Percentiles rank a stretch among this genome's conserved stretches.
These are phyloP conservation scores for Chydorus sphaericus DNA, from an alignment of 2,888 invertebrate species.

Conservation along the genomic window DNA sequence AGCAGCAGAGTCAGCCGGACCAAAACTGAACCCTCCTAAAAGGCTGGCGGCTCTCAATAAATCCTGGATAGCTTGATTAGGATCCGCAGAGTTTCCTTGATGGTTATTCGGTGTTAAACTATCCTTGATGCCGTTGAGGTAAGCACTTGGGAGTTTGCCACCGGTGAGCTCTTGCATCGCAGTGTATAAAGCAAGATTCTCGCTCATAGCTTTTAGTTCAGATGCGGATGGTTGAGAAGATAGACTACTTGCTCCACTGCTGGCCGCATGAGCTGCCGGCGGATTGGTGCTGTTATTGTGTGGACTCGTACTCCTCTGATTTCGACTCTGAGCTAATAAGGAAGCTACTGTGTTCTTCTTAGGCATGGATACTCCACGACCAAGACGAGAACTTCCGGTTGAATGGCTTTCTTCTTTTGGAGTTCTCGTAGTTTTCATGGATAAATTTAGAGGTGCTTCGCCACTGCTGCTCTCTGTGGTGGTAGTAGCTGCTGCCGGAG, in stretches of 20 bases:
- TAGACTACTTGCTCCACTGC: not conserved
- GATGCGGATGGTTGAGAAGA: not conserved
- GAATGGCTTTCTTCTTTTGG: not conserved
- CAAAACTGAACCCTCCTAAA: slow-evolving; percentile 6
- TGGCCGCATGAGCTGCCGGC: not conserved
- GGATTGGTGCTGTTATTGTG: not conserved
- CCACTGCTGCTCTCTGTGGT: slow-evolving; percentile 25
- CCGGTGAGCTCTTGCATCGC: slow-evolving; percentile 7
- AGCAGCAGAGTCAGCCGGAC: not conserved
- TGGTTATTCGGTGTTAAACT: not conserved
- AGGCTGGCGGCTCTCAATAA: slow-evolving; percentile 13
- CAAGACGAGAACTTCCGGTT: slow-evolving; percentile 31
- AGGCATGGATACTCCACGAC: slow-evolving; percentile 69
- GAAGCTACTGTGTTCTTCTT: slow-evolving; percentile 88
- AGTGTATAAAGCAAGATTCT: not conserved
- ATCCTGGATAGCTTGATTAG: slow-evolving; percentile 12
- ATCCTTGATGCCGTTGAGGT: slow-evolving; percentile 10
- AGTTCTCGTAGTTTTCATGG: slow-evolving; percentile 43
- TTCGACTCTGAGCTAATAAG: slow-evolving; percentile 67
- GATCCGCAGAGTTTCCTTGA: not conserved
- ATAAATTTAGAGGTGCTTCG: slow-evolving; percentile 68
- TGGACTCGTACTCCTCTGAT: slow-evolving; percentile 38
- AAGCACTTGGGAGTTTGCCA: slow-evolving; percentile 10
- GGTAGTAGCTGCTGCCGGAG: too few relatives aligned
- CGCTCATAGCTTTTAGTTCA: not conserved